phyloP scores from a whole-genome alignment of 2,888 invertebrate species.

The Bellardia pandia region DNA sequence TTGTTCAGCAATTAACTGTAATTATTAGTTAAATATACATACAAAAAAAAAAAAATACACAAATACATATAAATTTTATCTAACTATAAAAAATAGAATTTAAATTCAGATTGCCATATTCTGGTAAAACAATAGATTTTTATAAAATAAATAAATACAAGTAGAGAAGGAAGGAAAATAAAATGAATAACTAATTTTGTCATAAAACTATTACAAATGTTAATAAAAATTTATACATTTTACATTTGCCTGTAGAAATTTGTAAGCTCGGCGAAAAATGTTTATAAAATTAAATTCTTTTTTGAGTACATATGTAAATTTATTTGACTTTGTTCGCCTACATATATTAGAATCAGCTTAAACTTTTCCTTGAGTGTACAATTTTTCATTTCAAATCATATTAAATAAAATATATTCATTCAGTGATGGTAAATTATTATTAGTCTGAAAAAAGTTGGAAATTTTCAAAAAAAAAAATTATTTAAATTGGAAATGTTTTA shows the following conservation, averaged over 20 bases:
- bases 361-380: conserved; percentile 39
- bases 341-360: too few relatives aligned
- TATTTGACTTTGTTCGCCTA: not conserved
- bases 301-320: not conserved
- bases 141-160: not conserved
- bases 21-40: conserved; percentile 35
- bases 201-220: conserved; percentile 44
- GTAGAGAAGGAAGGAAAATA: not conserved
- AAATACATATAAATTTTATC: not conserved
- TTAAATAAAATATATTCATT: conserved; percentile 17
- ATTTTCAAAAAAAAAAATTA: conserved; percentile 9
- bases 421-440: conserved; percentile 18
- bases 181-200: conserved; percentile 25
- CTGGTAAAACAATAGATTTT: conserved; percentile 49
- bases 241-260: not conserved
- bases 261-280: not conserved
- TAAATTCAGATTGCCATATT: conserved; percentile 9
- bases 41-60: too few relatives aligned
- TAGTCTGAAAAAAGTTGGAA: not conserved
- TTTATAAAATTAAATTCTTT: not conserved
- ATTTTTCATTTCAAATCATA: conserved; percentile 7
- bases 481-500: conserved; percentile 51
- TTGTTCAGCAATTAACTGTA: conserved; percentile 39
- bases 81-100: not conserved
- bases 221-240: conserved; percentile 26